phyloP scores from a whole-genome alignment of 2,113 vertebrate genomes.

The Oryzias melastigma region DNA sequence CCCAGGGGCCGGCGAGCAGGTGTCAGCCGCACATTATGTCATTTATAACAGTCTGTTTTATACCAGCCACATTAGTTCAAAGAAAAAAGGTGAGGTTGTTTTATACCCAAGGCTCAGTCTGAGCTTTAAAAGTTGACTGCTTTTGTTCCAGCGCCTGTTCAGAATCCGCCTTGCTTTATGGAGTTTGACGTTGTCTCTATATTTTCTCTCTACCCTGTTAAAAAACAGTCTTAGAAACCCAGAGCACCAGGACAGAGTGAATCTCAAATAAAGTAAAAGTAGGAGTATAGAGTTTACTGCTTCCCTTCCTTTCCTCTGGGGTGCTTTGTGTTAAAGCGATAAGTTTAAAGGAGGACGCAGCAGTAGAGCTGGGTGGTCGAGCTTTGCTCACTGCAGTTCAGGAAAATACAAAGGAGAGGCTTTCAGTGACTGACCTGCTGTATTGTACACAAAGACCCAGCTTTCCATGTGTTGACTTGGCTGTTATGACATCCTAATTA shows the following conservation, averaged over 20 bases:
- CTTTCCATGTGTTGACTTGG: slow-evolving; percentile 49
- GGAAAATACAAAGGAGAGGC: slow-evolving; percentile 35
- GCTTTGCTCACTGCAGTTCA: slow-evolving; percentile 20
- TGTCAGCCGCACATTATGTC: slow-evolving; percentile 42
- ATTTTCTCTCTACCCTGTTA: slow-evolving; percentile 20
- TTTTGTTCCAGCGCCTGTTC: neutral
- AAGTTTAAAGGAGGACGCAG: slow-evolving; percentile 34
- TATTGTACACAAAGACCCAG: slow-evolving; percentile 60
- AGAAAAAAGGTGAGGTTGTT: slow-evolving; percentile 18
- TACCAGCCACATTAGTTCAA: slow-evolving; percentile 16
- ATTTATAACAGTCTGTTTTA: slow-evolving; percentile 36
- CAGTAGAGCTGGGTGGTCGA: slow-evolving; percentile 64
- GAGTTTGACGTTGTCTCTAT: slow-evolving; percentile 3
- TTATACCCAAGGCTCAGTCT: slow-evolving; percentile 1
- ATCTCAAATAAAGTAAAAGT: slow-evolving; percentile 25
- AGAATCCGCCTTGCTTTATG: neutral
- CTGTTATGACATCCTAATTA: slow-evolving; percentile 65
- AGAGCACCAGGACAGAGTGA: neutral
- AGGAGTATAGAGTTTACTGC: slow-evolving; percentile 13
- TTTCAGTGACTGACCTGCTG: slow-evolving; percentile 50
- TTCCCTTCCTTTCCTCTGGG: neutral
- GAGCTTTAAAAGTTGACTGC: neutral
- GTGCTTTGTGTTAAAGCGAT: slow-evolving; percentile 20
- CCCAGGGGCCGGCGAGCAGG: slow-evolving; percentile 25
- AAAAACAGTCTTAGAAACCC: slow-evolving; percentile 18